Percentiles rank a stretch among this genome's conserved stretches.
These are phyloP conservation scores for Scomberomorus guttatus DNA, from an alignment of 2,797 vertebrate species.

Conservation along the genomic window DNA sequence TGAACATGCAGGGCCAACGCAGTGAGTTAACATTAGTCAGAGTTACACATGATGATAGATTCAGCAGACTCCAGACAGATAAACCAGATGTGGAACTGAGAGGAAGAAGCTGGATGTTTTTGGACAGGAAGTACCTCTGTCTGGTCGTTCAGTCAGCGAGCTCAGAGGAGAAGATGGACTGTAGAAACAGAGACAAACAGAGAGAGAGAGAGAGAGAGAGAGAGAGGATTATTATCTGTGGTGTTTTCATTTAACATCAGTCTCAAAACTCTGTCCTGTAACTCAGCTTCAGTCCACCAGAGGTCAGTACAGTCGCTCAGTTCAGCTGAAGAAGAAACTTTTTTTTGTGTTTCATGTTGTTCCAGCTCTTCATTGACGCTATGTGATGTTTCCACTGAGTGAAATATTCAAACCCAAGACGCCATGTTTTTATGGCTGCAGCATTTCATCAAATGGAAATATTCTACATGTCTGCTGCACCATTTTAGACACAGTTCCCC, in stretches of 20 bases:
- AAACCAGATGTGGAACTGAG: constrained; percentile 15
- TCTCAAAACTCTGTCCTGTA: not conserved
- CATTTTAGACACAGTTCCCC: not conserved
- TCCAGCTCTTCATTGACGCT: not conserved
- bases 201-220: not conserved
- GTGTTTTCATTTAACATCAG: not conserved
- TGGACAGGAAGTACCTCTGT: constrained; percentile 63
- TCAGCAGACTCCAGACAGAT: constrained; percentile 29
- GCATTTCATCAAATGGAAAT: not conserved
- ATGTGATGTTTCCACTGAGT: too few species aligned
- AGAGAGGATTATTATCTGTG: not conserved
- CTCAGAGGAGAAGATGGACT: constrained; percentile 68
- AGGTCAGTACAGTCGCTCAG: constrained; percentile 19
- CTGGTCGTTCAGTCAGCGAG: constrained; percentile 65
- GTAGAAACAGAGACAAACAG: constrained; percentile 23
- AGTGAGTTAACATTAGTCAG: not conserved
- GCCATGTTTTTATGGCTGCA: not conserved
- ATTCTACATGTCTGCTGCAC: not conserved
- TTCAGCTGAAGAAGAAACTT: not conserved
- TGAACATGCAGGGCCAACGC: not conserved
- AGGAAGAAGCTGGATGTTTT: not conserved
- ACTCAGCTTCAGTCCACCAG: constrained; percentile 47
- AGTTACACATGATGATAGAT: not conserved
- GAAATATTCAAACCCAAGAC: too few species aligned
- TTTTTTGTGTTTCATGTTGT: not conserved